Evolutionary conservation across 2,888 invertebrate species (phyloP).

Genomic region (Pogonocherus hispidulus): DNA sequence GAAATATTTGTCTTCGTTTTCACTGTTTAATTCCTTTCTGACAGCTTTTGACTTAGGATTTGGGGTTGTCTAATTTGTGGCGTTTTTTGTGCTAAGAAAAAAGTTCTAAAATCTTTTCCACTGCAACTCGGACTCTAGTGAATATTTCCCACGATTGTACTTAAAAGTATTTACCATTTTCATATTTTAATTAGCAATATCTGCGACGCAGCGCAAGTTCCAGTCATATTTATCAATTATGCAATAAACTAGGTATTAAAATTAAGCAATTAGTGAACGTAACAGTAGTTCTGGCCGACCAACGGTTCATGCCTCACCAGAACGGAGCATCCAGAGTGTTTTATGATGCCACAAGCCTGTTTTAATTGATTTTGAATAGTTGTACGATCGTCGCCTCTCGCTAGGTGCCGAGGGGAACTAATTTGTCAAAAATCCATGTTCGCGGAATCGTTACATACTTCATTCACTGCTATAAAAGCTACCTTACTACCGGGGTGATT

Average conservation of each 20-base stretch:
- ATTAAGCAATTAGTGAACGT: conserved; percentile 22
- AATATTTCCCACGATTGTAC: no score
- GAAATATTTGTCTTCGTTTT: no score
- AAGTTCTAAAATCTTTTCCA: no score
- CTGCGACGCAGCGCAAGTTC: background rate
- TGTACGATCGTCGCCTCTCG: background rate
- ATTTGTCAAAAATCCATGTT: background rate
- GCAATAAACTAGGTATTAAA: conserved; percentile 15
- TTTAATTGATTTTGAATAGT: no score
- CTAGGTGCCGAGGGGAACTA: background rate
- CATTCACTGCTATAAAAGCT: background rate
- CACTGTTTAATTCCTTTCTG: no score
- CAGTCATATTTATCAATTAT: conserved; percentile 14
- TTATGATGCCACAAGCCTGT: background rate
- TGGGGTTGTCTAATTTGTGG: no score
- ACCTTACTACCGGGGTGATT: no score
- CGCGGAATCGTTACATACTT: background rate
- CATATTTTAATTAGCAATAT: no score
- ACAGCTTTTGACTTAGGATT: no score
- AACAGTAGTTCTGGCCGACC: conserved; percentile 8
- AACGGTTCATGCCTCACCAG: background rate
- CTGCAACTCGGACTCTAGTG: no score
- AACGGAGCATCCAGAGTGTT: background rate
- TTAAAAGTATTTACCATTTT: no score
- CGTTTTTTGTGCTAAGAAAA: no score